These are phyloP conservation scores for Synanthedon formicaeformis DNA, from an alignment of 2,888 invertebrate genomes.

Conservation along the genomic window DNA sequence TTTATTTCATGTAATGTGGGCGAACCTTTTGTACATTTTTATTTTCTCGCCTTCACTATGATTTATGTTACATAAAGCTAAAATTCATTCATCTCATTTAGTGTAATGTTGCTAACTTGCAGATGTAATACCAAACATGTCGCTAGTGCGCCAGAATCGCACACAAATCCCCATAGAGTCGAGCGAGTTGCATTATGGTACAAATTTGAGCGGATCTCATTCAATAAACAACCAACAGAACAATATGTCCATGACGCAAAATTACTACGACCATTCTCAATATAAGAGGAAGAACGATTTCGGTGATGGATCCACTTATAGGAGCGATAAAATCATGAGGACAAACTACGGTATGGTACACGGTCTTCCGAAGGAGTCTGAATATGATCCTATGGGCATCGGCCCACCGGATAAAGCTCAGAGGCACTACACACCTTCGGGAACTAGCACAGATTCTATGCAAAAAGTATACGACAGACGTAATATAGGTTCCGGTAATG, in stretches of 20 bases:
- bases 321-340: constrained; percentile 58
- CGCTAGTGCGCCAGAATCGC: constrained; percentile 44
- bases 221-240: constrained; percentile 32
- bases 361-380: constrained; percentile 32
- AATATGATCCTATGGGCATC: constrained; percentile 35
- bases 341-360: constrained; percentile 47
- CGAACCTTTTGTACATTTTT: no score
- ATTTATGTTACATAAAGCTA: not conserved
- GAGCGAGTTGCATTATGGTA: constrained; percentile 50
- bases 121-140: constrained; percentile 50
- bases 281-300: constrained; percentile 59
- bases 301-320: constrained; percentile 44
- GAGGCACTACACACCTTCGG: constrained; percentile 41
- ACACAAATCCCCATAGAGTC: constrained; percentile 49
- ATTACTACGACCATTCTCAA: constrained; percentile 48
- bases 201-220: constrained; percentile 27
- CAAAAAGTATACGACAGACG: constrained; percentile 55
- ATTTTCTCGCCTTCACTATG: no score
- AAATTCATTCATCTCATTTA: not conserved
- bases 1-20: no score
- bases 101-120: constrained; percentile 12
- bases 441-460: constrained; percentile 35
- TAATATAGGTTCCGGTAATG: constrained; percentile 51
- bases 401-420: constrained; percentile 36
- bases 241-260: constrained; percentile 39